These are phyloP conservation scores for Hippocampus mohnikei DNA, from an alignment of 2,113 vertebrate species.

Conservation along the genomic window DNA sequence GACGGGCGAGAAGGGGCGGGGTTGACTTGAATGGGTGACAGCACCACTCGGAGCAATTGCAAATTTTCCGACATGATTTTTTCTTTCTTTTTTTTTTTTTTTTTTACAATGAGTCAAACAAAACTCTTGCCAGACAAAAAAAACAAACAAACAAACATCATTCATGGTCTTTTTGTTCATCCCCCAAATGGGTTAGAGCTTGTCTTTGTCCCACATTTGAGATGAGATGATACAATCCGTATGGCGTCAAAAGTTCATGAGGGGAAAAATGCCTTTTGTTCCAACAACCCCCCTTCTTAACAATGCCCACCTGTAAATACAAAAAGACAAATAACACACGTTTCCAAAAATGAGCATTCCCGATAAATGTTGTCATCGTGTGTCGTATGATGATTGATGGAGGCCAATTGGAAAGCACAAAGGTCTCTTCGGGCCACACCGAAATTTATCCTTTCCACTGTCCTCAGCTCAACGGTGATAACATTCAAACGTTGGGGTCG, in stretches of 20 bases:
- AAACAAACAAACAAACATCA: constrained; percentile 8
- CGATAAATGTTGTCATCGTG: constrained; percentile 78
- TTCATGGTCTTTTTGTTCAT: constrained; percentile 41
- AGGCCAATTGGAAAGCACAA: constrained; percentile 51
- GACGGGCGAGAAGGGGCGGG: constrained; percentile 4
- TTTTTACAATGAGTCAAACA: constrained; percentile 33
- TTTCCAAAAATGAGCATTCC: constrained; percentile 75
- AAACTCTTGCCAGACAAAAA: constrained; percentile 7
- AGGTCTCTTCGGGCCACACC: background rate
- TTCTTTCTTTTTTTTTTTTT: too few species aligned
- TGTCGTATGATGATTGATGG: constrained; percentile 77
- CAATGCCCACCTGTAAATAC: constrained; percentile 71
- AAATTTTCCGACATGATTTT: constrained; percentile 31
- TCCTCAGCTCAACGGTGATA: background rate
- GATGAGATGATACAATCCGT: constrained; percentile 11
- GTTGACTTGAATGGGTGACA: constrained; percentile 40
- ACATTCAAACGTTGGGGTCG: background rate
- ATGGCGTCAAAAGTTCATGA: constrained; percentile 5
- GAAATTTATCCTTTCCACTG: background rate
- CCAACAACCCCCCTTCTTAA: constrained; percentile 58
- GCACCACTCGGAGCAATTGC: constrained; percentile 25
- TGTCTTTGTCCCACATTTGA: constrained; percentile 46
- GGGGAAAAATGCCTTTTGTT: constrained; percentile 74
- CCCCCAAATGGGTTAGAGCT: constrained; percentile 70
- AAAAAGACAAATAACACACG: constrained; percentile 77